phyloP scores from a whole-genome alignment of 2,888 invertebrate genomes.

The Brenthis daphne region DNA sequence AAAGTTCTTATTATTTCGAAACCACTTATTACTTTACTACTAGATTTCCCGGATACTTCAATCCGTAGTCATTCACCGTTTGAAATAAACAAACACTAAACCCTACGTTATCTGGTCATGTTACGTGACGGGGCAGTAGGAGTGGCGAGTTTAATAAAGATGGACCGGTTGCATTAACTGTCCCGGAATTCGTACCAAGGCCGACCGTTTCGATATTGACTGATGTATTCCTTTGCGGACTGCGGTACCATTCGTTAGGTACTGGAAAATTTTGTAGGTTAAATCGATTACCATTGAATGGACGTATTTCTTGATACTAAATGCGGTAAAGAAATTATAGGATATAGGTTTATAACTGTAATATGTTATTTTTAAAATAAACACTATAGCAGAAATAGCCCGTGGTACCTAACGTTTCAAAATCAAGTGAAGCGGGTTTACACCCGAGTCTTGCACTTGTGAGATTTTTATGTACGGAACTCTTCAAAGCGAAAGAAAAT shows the following conservation, averaged over 20 bases:
- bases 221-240: constrained; percentile 30
- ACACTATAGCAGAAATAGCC: too few relatives aligned
- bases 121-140: constrained; percentile 21
- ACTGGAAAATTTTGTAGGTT: constrained; percentile 22
- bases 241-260: constrained; percentile 17
- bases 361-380: too few relatives aligned
- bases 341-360: too few relatives aligned
- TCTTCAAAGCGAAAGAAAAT: too few relatives aligned
- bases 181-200: constrained; percentile 66
- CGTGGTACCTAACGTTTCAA: too few relatives aligned
- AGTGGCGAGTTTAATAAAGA: constrained; percentile 24
- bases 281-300: constrained; percentile 28
- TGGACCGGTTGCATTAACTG: constrained; percentile 38
- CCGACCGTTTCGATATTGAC: constrained; percentile 55
- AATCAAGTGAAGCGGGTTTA: too few relatives aligned
- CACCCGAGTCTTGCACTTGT: too few relatives aligned
- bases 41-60: not conserved
- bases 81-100: constrained; percentile 4
- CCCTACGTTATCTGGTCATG: constrained; percentile 11
- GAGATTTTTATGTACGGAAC: too few relatives aligned
- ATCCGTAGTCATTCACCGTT: not conserved
- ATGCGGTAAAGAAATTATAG: too few relatives aligned
- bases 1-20: too few relatives aligned
- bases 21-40: too few relatives aligned
- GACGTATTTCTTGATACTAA: not conserved